A percentile compares a stretch with the other conserved stretches of the same genome.
Conservation (phyloP, 2,797 vertebrate genomes). For the Pangasius larnaudii region DNA sequence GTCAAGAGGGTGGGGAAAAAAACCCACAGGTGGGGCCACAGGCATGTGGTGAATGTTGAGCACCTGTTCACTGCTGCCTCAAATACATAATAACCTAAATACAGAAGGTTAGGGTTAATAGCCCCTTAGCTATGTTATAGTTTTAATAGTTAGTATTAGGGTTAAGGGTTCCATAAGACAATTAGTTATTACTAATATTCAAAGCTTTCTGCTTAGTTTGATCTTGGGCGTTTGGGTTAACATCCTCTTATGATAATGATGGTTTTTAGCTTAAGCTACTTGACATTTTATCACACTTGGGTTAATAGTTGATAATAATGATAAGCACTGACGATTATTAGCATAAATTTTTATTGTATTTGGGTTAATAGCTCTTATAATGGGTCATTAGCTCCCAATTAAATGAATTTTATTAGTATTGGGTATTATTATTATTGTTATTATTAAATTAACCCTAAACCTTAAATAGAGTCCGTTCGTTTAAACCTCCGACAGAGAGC, state of each 20-base stretch:
- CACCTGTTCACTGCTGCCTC: neutral
- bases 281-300: neutral
- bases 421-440: neutral
- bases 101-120: neutral
- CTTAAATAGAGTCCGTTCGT: neutral
- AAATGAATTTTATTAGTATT: neutral
- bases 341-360: neutral
- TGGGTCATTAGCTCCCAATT: neutral
- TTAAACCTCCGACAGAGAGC: neutral
- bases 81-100: neutral
- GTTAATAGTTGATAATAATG: neutral
- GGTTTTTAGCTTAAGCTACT: neutral
- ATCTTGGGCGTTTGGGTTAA: neutral
- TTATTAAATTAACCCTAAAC: neutral
- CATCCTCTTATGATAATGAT: neutral
- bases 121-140: neutral
- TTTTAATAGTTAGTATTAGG: neutral
- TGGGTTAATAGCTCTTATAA: neutral
- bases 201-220: neutral
- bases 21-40: neutral
- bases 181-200: neutral
- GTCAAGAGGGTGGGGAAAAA: neutral
- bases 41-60: constrained; percentile 4
- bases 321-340: neutral
- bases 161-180: neutral